phyloP scores from a whole-genome alignment of 2,888 invertebrate species.

The Drosophila stalkeri region DNA sequence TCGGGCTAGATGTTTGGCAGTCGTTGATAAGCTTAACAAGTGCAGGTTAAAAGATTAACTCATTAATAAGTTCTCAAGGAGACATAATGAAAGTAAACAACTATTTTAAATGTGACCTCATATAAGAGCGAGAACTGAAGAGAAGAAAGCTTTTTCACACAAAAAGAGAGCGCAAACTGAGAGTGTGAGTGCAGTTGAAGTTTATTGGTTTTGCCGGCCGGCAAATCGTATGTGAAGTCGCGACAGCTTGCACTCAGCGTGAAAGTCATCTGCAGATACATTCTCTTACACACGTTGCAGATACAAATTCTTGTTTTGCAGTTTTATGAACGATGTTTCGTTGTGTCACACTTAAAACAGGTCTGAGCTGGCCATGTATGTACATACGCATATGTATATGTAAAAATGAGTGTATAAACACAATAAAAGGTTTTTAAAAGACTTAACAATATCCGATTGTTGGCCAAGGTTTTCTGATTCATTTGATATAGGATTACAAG shows the following conservation, averaged over 20 bases:
- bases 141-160: slow-evolving; percentile 6
- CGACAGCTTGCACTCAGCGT: slow-evolving; percentile 31
- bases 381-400: neutral
- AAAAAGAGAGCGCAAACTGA: slow-evolving; percentile 2
- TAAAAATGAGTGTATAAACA: slow-evolving; percentile 18
- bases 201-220: slow-evolving; percentile 68
- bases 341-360: slow-evolving; percentile 63
- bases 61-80: slow-evolving; percentile 69
- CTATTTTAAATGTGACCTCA: slow-evolving; percentile 6
- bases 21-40: slow-evolving; percentile 51
- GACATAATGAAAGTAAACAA: slow-evolving; percentile 45
- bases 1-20: slow-evolving; percentile 28
- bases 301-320: slow-evolving; percentile 39
- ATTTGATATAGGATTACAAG: neutral
- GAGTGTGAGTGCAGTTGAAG: slow-evolving; percentile 6
- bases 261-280: slow-evolving; percentile 34
- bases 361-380: slow-evolving; percentile 45
- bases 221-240: slow-evolving; percentile 42
- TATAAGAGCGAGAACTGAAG: neutral
- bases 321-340: slow-evolving; percentile 28
- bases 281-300: slow-evolving; percentile 23
- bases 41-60: slow-evolving; percentile 71
- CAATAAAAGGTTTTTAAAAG: slow-evolving; percentile 6
- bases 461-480: slow-evolving; percentile 2
- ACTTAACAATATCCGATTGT: slow-evolving; percentile 7